Percentiles rank a stretch among this genome's conserved stretches.
Conservation (phyloP, 2,888 invertebrate species). For the Drosophila nr. fundita region DNA sequence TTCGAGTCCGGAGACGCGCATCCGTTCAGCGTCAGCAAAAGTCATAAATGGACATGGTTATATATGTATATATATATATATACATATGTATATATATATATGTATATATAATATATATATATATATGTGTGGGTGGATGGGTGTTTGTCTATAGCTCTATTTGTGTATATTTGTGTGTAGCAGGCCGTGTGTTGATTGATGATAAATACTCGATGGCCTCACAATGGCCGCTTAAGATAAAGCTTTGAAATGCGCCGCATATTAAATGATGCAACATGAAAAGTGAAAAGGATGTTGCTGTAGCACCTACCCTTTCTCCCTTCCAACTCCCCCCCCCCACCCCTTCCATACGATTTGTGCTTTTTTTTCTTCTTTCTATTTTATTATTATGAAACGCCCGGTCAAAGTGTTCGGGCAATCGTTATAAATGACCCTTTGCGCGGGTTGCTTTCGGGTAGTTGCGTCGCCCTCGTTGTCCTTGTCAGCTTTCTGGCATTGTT, state of each 20-base stretch:
- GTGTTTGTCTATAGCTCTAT: conserved; percentile 10
- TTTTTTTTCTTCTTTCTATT: conserved; percentile 57
- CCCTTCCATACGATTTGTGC: conserved; percentile 10
- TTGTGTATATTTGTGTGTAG: conserved; percentile 44
- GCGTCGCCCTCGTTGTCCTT: conserved; percentile 30
- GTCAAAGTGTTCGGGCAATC: conserved; percentile 48
- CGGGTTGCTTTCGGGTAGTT: conserved; percentile 44
- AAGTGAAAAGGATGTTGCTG: conserved; percentile 64
- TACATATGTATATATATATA: background rate
- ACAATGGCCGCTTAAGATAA: conserved; percentile 76
- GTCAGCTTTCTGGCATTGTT: conserved; percentile 59
- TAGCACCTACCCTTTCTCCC: conserved; percentile 1
- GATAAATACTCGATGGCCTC: conserved; percentile 70
- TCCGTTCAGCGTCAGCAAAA: conserved; percentile 62
- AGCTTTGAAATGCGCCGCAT: conserved; percentile 78
- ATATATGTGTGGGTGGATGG: background rate
- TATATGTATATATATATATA: background rate
- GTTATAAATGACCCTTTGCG: conserved; percentile 79
- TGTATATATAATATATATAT: background rate
- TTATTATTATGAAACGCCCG: conserved; percentile 71
- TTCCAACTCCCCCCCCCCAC: background rate
- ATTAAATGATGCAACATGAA: conserved; percentile 80
- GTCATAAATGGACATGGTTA: conserved; percentile 68
- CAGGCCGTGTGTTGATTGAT: conserved; percentile 74
- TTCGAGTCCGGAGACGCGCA: conserved; percentile 49